These are phyloP conservation scores for Drosophila paulistorum DNA, from an alignment of 1,140 invertebrate species.

Conservation along the genomic window DNA sequence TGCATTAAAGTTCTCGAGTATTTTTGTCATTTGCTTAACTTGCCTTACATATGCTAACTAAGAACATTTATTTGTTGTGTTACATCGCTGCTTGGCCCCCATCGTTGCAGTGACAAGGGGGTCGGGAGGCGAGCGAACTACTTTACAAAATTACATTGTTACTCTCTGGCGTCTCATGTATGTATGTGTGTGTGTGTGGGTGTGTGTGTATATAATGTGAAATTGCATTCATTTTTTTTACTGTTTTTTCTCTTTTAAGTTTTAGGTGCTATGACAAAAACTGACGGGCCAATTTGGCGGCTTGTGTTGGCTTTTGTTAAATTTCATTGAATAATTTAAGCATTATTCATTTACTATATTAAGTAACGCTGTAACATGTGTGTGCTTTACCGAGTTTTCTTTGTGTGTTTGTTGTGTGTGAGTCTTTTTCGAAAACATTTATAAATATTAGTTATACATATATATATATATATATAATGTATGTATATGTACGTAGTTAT, in stretches of 20 bases:
- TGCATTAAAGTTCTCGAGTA: slow-evolving; percentile 77
- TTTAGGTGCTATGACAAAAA: slow-evolving; percentile 71
- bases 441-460: slow-evolving; percentile 44
- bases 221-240: background rate
- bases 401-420: slow-evolving; percentile 23
- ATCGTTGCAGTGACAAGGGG: background rate
- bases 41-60: slow-evolving; percentile 66
- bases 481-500: slow-evolving; percentile 32
- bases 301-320: slow-evolving; percentile 31
- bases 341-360: slow-evolving; percentile 48
- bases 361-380: slow-evolving; percentile 61
- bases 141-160: slow-evolving; percentile 74
- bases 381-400: slow-evolving; percentile 31
- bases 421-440: slow-evolving; percentile 64
- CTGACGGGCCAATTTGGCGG: slow-evolving; percentile 59
- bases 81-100: slow-evolving; percentile 14
- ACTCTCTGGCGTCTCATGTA: slow-evolving; percentile 33
- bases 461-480: slow-evolving; percentile 44
- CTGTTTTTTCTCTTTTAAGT: slow-evolving; percentile 41
- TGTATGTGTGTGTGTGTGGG: background rate
- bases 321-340: slow-evolving; percentile 12
- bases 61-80: slow-evolving; percentile 44
- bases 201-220: background rate
- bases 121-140: slow-evolving; percentile 60
- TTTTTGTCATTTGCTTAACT: slow-evolving; percentile 74